Evolutionary conservation across 2,797 vertebrate genomes (phyloP), one percentile per base, ranked within the genome.

Genomic region (Parauchenoglanis ngamensis): DNA sequence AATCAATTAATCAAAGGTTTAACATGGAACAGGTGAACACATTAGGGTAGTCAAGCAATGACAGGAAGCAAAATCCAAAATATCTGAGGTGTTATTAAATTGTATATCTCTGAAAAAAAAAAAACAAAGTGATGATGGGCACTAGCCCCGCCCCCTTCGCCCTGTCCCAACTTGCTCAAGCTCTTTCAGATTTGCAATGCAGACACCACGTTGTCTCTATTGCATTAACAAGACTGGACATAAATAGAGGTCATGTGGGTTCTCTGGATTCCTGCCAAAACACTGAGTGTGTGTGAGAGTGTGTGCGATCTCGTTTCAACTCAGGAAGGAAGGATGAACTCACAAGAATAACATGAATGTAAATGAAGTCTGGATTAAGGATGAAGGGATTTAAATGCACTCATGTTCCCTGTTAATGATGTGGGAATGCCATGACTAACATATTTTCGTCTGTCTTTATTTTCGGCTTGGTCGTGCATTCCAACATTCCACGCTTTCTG

Each of bases 241-340:
- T 25, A n/a, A 25, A 40, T 40, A 61, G 56, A 61, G 57, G 78
- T 80, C 78, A 80, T 61, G 56, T 80, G 78, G 12, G 56, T 59
- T 61, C 56, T 44, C 23, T 80, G 78, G 56, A 61, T 13, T 61
- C 10, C 35, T 40, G 21, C 78, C 31, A 61, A 25, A 59, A 80
- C 10, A 2, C 31, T 44, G 77, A 35, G 77, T 59, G 54, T 59
- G 31, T 79, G 76, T 23, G 54, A 15, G 54, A 59, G 31, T 7
- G 56, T 12, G 5, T 13, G 78, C 61, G 56, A 61, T 80, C 78
- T 44, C 5, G 2, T 80, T 80, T 80, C 78, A 80, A 40, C 56
- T 59, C 56, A 44, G 77, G 54, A 57, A 56, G 8, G 13, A 79
- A 79, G 61, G 56, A 80, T n/a, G 56, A 44, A 80, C 10, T 25